These are phyloP conservation scores for Branchipolynoe longqiensis DNA, from an alignment of 2,888 invertebrate species.

Conservation along the genomic window DNA sequence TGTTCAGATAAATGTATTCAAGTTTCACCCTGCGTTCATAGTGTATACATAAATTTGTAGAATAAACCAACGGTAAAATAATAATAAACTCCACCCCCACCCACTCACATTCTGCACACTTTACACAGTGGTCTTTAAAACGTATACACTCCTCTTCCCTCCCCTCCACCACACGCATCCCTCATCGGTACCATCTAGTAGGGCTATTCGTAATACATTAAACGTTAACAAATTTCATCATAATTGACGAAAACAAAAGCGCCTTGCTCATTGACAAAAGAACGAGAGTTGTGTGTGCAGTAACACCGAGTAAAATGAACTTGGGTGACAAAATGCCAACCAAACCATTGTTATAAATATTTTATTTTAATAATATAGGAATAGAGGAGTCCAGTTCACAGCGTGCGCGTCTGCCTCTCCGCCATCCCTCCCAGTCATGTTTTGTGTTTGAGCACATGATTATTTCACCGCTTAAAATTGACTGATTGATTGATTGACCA, in stretches of 20 bases:
- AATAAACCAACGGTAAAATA: slow-evolving; percentile 21
- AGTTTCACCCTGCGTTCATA: slow-evolving; percentile 32
- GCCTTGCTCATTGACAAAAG: too few species aligned
- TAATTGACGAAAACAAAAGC: slow-evolving; percentile 33
- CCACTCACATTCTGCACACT: slow-evolving; percentile 7
- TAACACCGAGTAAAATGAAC: background rate
- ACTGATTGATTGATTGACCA: too few species aligned
- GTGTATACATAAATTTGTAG: slow-evolving; percentile 9
- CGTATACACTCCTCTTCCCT: background rate
- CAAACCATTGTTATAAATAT: too few species aligned
- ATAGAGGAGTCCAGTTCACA: too few species aligned
- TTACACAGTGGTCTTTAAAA: slow-evolving; percentile 9
- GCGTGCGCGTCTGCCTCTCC: too few species aligned
- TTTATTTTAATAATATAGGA: too few species aligned
- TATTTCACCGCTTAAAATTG: too few species aligned
- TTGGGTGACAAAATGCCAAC: slow-evolving; percentile 36
- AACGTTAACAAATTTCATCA: slow-evolving; percentile 54
- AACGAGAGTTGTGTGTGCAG: background rate
- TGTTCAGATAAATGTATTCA: background rate
- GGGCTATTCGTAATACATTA: slow-evolving; percentile 43
- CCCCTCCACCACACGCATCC: slow-evolving; percentile 6
- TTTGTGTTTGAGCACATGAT: too few species aligned
- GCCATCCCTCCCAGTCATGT: too few species aligned
- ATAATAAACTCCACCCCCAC: slow-evolving; percentile 10
- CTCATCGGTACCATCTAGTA: too few species aligned